A percentile compares a stretch with the other conserved stretches of the same genome.
Evolutionary conservation across 2,113 vertebrate genomes (phyloP).

Genomic region (Nesogale talazaci): DNA sequence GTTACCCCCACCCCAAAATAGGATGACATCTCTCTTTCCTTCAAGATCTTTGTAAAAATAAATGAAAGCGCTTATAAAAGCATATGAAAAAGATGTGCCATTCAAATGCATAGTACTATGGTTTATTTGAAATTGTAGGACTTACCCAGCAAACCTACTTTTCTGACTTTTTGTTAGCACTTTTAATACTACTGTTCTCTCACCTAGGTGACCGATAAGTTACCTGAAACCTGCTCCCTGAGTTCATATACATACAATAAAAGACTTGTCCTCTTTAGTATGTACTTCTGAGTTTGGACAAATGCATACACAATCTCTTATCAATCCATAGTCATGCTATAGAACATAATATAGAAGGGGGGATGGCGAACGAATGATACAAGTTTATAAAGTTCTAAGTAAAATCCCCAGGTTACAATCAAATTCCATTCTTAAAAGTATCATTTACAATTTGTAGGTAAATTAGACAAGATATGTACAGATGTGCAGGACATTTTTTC

Average conservation of each 20-base stretch:
- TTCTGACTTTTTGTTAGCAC: slow-evolving; percentile 17
- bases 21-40: slow-evolving; percentile 27
- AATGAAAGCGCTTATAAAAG: not conserved
- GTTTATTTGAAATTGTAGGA: not conserved
- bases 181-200: not conserved
- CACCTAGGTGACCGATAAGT: not conserved
- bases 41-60: slow-evolving; percentile 50
- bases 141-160: slow-evolving; percentile 6
- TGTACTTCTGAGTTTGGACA: slow-evolving; percentile 35
- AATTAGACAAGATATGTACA: not conserved
- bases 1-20: not conserved
- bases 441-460: not conserved
- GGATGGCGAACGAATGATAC: too few species aligned
- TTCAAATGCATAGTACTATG: not conserved
- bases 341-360: not conserved
- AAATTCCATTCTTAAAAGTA: not conserved
- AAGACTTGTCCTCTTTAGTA: not conserved
- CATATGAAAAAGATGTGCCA: not conserved
- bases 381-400: not conserved
- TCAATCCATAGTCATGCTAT: not conserved
- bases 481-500: too few species aligned
- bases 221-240: slow-evolving; percentile 32
- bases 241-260: not conserved
- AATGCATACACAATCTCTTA: not conserved
- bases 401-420: not conserved